Conservation (phyloP, 1,140 invertebrate species). For the Heliconius hermathena region DNA sequence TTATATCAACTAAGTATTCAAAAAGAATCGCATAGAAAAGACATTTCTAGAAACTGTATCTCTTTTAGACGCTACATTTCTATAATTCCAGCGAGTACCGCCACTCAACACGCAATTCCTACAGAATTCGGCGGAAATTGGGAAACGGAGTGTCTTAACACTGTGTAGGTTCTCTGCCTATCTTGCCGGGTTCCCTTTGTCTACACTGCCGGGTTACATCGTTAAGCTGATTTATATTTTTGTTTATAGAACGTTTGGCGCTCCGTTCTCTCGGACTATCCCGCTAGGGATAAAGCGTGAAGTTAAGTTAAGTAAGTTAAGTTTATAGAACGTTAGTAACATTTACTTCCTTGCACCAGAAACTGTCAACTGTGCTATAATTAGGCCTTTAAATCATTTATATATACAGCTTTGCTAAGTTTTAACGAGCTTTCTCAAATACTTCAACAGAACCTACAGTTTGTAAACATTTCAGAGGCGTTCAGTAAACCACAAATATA, state of each 20-base stretch:
- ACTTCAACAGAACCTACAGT: background rate
- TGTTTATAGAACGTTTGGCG: background rate
- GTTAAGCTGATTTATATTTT: background rate
- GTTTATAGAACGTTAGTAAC: background rate
- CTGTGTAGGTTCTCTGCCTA: too few species aligned
- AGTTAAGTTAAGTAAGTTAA: background rate
- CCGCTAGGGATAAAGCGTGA: too few species aligned
- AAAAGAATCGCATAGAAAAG: background rate
- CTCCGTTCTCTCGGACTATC: too few species aligned
- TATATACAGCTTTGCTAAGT: background rate
- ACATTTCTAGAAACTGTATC: background rate
- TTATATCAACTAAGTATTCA: background rate
- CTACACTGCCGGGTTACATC: too few species aligned
- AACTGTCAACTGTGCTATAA: background rate
- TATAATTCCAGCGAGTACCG: background rate
- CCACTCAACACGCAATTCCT: too few species aligned
- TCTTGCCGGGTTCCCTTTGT: too few species aligned
- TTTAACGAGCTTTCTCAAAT: slow-evolving; percentile 7
- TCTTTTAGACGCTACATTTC: background rate
- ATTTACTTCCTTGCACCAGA: background rate
- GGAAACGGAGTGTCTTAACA: too few species aligned
- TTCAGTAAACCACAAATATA: background rate
- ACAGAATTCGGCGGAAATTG: too few species aligned
- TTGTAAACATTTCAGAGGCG: background rate
- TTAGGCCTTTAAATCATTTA: slow-evolving; percentile 4